These are phyloP conservation scores for Desmodus rotundus DNA, from an alignment of 2,113 vertebrate species.

Conservation along the genomic window DNA sequence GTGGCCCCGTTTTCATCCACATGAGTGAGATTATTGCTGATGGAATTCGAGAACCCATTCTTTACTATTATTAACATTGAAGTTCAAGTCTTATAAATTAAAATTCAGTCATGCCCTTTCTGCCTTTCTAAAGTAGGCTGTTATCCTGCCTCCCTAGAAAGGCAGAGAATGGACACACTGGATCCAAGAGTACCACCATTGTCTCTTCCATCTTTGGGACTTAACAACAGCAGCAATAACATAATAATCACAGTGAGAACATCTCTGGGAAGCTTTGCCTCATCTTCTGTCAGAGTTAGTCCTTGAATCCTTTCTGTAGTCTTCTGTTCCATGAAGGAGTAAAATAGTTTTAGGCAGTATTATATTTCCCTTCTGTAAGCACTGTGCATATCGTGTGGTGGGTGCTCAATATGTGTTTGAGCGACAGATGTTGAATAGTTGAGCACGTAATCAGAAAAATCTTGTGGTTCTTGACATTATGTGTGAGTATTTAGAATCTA, in stretches of 20 bases:
- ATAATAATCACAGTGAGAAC: background rate
- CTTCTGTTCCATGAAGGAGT: background rate
- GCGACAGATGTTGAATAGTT: background rate
- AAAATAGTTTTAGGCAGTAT: background rate
- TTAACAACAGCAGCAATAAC: background rate
- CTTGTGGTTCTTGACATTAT: background rate
- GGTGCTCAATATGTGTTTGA: background rate
- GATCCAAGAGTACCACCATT: background rate
- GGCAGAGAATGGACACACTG: background rate
- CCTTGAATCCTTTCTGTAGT: too few species aligned
- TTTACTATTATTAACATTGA: background rate
- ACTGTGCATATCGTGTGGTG: background rate
- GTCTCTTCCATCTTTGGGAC: background rate
- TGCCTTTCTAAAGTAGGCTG: background rate
- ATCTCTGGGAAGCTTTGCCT: background rate
- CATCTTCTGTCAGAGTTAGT: background rate
- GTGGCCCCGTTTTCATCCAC: background rate
- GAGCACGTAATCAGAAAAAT: background rate
- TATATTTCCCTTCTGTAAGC: background rate
- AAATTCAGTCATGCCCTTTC: background rate
- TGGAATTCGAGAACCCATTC: background rate
- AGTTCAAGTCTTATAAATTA: background rate
- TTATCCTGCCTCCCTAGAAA: background rate
- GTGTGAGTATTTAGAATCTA: background rate
- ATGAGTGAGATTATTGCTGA: background rate